Evolutionary conservation across 2,113 vertebrate genomes (phyloP).

Genomic region (Rana temporaria): DNA sequence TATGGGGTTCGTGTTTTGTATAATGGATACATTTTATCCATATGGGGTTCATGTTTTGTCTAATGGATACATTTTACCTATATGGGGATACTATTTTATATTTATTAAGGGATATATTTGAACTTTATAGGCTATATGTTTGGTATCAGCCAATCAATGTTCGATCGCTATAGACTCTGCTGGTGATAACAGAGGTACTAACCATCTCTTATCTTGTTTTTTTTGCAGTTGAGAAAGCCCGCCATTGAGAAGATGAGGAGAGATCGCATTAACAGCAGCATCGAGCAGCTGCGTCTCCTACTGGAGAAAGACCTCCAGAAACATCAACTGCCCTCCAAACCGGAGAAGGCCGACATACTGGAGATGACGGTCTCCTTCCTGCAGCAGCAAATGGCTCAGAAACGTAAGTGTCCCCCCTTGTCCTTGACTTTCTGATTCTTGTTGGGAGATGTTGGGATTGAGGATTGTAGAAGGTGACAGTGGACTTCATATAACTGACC

Average conservation of each 20-base stretch:
- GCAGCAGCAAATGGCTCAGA: slow-evolving; percentile 57
- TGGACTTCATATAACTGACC: not conserved
- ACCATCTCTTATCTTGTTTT: not conserved
- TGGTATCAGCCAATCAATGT: too few species aligned
- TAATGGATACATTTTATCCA: too few species aligned
- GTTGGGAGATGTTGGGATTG: not conserved
- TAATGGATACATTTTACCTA: too few species aligned
- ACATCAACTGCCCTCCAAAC: slow-evolving; percentile 78
- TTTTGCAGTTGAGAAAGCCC: slow-evolving; percentile 76
- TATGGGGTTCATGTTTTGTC: too few species aligned
- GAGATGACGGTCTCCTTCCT: slow-evolving; percentile 83
- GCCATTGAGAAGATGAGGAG: slow-evolving; percentile 81
- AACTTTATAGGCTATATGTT: too few species aligned
- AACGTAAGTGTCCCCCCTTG: slow-evolving; percentile 59
- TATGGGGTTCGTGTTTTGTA: too few species aligned
- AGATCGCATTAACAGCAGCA: slow-evolving; percentile 83
- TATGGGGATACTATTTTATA: too few species aligned
- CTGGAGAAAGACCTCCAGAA: slow-evolving; percentile 79
- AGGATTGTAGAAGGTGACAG: not conserved
- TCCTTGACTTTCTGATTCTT: not conserved
- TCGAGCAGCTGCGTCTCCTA: slow-evolving; percentile 78
- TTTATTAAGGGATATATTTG: too few species aligned
- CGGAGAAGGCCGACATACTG: slow-evolving; percentile 83
- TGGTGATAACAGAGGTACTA: not conserved
- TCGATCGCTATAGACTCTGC: too few species aligned